Evolutionary conservation across 2,113 vertebrate genomes (phyloP).

Genomic region (Ailuropoda melanoleuca): DNA sequence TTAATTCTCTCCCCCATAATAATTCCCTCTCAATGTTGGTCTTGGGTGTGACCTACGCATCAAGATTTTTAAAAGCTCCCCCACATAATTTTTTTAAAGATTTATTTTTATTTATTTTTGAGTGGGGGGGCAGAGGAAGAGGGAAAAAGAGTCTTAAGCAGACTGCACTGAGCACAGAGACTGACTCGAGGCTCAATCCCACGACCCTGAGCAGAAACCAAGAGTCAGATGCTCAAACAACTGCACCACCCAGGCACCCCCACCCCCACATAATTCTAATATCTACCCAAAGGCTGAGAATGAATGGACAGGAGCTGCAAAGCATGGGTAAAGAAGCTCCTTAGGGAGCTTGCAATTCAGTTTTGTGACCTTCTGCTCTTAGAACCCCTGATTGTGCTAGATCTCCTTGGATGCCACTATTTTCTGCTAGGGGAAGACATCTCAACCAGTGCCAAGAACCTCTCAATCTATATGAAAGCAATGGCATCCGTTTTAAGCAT

Average conservation of each 20-base stretch:
- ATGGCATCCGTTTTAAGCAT: neutral
- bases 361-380: neutral
- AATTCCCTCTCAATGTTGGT: neutral
- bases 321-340: neutral
- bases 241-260: neutral
- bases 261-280: neutral
- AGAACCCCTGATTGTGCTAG: neutral
- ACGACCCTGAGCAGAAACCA: neutral
- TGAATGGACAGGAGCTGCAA: neutral
- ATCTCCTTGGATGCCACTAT: neutral
- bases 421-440: neutral
- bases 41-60: neutral
- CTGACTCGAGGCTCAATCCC: neutral
- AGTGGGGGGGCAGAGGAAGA: neutral
- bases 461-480: neutral
- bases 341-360: neutral
- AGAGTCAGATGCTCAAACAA: neutral
- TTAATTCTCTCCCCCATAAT: neutral
- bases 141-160: neutral
- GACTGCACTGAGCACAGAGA: neutral
- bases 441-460: neutral
- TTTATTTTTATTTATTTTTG: neutral
- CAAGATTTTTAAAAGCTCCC: neutral
- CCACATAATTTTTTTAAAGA: neutral
- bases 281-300: neutral